phyloP scores from a whole-genome alignment of 1,140 invertebrate species.

The Plutomurus gul region DNA sequence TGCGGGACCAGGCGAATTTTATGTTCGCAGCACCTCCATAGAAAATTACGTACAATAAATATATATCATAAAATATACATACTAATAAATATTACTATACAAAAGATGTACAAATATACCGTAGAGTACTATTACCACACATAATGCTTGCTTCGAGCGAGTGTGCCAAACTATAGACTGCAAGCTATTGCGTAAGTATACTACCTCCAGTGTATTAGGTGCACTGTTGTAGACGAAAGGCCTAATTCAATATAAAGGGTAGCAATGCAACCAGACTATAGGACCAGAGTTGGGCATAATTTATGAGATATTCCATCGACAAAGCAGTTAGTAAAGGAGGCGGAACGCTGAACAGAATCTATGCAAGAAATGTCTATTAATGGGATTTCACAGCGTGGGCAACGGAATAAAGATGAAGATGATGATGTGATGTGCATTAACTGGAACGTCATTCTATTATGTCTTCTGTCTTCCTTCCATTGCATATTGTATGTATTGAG shows the following conservation, averaged over 20 bases:
- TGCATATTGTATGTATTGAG: background rate
- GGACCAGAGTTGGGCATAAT: slow-evolving; percentile 2
- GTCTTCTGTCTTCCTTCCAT: slow-evolving; percentile 11
- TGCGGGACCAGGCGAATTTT: too few relatives aligned
- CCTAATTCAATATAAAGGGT: slow-evolving; percentile 4
- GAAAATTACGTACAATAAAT: too few relatives aligned
- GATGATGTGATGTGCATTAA: slow-evolving; percentile 29
- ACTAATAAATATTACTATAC: too few relatives aligned
- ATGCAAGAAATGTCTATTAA: slow-evolving; percentile 33
- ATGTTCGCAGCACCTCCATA: too few relatives aligned
- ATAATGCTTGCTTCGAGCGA: too few relatives aligned
- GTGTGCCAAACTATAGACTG: too few relatives aligned
- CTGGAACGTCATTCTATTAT: slow-evolving; percentile 21
- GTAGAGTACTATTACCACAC: too few relatives aligned
- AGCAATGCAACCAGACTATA: background rate
- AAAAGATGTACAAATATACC: too few relatives aligned
- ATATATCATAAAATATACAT: too few relatives aligned
- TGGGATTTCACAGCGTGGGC: slow-evolving; percentile 30
- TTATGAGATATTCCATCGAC: slow-evolving; percentile 31
- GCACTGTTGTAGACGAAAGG: background rate
- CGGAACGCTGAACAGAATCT: slow-evolving; percentile 6
- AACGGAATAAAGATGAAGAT: slow-evolving; percentile 21
- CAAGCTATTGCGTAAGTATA: too few relatives aligned
- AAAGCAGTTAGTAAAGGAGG: slow-evolving; percentile 34
- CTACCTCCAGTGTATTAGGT: too few relatives aligned